A percentile compares a stretch with the other conserved stretches of the same genome.
These are phyloP conservation scores for Pteropus alecto DNA, from an alignment of 2,113 vertebrate species.

Conservation along the genomic window DNA sequence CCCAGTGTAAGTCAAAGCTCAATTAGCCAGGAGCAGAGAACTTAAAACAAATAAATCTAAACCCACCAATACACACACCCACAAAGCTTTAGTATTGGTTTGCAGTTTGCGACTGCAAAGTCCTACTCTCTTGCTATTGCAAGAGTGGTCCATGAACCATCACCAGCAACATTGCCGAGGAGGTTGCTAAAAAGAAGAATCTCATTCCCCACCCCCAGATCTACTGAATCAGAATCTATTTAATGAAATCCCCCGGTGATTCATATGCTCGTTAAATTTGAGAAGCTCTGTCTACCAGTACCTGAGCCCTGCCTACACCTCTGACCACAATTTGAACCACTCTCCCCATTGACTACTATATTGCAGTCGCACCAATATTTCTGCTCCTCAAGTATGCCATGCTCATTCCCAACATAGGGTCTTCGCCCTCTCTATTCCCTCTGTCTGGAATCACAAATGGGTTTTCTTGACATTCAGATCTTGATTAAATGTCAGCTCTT, in stretches of 20 bases:
- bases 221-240: not conserved
- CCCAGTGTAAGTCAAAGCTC: not conserved
- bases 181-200: not conserved
- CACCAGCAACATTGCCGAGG: fast-evolving
- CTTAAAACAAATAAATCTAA: not conserved
- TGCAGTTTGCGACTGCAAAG: not conserved
- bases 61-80: not conserved
- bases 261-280: not conserved
- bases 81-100: not conserved
- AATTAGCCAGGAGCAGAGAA: not conserved
- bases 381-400: not conserved
- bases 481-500: not conserved
- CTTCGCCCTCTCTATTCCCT: not conserved
- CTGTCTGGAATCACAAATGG: not conserved
- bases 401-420: not conserved
- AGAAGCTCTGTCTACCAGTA: not conserved
- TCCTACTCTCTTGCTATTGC: not conserved
- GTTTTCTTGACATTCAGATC: not conserved
- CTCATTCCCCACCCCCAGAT: not conserved
- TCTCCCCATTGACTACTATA: not conserved
- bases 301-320: not conserved
- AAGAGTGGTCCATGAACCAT: not conserved
- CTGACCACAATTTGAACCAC: not conserved
- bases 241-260: not conserved
- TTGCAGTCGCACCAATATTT: not conserved